Evolutionary conservation across 2,797 vertebrate species (phyloP).

Genomic region (Falco rusticolus): DNA sequence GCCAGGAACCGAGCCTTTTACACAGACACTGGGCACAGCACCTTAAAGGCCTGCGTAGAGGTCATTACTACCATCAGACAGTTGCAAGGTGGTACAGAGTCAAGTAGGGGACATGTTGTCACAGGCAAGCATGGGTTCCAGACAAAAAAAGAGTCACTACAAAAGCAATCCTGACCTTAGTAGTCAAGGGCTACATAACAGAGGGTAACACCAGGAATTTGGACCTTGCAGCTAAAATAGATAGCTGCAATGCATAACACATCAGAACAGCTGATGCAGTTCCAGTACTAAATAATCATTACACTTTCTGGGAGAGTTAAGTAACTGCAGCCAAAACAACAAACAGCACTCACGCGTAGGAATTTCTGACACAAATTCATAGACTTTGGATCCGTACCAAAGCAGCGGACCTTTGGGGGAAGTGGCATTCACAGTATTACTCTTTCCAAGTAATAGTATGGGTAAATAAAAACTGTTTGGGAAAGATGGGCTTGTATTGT

Average conservation of each 20-base stretch:
- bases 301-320: background rate
- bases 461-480: background rate
- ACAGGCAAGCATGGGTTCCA: background rate
- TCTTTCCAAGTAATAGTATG: background rate
- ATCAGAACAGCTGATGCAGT: background rate
- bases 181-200: background rate
- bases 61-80: background rate
- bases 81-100: background rate
- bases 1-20: background rate
- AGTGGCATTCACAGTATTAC: background rate
- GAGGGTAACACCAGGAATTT: background rate
- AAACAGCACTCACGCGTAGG: fast-evolving
- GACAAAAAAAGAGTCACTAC: background rate
- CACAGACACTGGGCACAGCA: background rate
- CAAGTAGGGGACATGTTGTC: background rate
- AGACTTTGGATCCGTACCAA: background rate
- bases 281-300: background rate
- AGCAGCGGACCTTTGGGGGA: background rate
- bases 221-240: background rate
- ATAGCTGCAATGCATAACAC: background rate
- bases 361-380: background rate
- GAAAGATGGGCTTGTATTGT: background rate
- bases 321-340: background rate
- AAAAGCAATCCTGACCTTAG: background rate
- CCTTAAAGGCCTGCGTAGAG: background rate